Evolutionary conservation across 2,888 invertebrate genomes (phyloP), one percentile per base, ranked within the genome.

Genomic region (Metacarcinus magister): DNA sequence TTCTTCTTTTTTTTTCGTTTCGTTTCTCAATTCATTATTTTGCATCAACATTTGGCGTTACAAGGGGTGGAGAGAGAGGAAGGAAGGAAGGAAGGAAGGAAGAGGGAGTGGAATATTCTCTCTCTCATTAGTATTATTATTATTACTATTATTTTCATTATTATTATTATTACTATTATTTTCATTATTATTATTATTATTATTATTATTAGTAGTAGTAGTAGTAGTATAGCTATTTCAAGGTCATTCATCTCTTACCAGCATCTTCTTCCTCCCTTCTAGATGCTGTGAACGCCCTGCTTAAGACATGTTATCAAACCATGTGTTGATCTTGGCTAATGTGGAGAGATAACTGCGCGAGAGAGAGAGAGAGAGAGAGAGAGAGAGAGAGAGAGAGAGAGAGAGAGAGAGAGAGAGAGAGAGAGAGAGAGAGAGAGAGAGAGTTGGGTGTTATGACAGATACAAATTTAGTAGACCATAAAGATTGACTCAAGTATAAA

Each of bases 321-420:
- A 2, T 32, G 8, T 82, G 82, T 82, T 82, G 32, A 32, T 82
- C 23, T 91, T 91, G 44, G 44, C 48, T 91, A 46, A 91, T 44
- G 91, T 44, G 32, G 28, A 10, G 48, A 28, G 92, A 39, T 39
- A 39, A n/a, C 13, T 46, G 13, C 19, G 82, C 82, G 82, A 8
- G 13, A 82, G 82, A 28, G 44, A 48, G 48, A 28, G 48, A 48
- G 48, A n/a, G 23, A 10, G 48, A 23, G 92, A 10, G 92, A 46
- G 92, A 48, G 92, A 46, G 92, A n/a, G 92, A 48, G 54, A 46
- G 46, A 92, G 92, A 44, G 46, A n/a, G 46, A 92, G 44, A 46
- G 92, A 92, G 92, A 39, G 87, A 87, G 87, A 39, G 87, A 87
- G 48, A 19, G 92, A 48, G 48, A 32, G 48, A 32, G 19, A 44